Percentiles rank a stretch among this genome's conserved stretches.
These are phyloP conservation scores for Myotis planiceps DNA, from an alignment of 2,797 vertebrate species.

Conservation along the genomic window DNA sequence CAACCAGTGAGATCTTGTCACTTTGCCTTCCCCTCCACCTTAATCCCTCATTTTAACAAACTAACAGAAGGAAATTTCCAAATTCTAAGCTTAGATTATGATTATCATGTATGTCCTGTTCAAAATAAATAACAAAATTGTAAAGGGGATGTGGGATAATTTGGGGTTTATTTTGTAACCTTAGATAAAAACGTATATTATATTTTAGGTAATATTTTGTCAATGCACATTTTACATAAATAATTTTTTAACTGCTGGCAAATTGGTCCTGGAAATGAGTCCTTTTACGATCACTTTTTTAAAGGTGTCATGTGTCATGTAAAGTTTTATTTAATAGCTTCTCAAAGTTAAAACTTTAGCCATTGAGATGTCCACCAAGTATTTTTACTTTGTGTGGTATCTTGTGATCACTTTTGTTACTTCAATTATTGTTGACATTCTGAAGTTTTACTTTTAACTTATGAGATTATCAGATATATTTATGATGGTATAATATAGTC, in stretches of 20 bases:
- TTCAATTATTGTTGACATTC: background rate
- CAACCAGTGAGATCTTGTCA: background rate
- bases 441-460: background rate
- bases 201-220: background rate
- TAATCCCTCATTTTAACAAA: background rate
- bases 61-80: background rate
- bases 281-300: background rate
- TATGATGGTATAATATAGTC: background rate
- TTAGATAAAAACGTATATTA: background rate
- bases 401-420: background rate
- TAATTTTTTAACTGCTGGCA: background rate
- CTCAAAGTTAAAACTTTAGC: background rate
- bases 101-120: background rate
- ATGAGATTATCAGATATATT: background rate
- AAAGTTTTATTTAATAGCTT: background rate
- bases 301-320: background rate
- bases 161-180: background rate
- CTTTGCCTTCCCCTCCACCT: rapidly evolving
- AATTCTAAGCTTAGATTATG: background rate
- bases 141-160: background rate
- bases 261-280: background rate
- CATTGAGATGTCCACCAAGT: background rate
- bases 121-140: background rate
- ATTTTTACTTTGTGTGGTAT: background rate
- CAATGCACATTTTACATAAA: background rate